Percentiles rank a stretch among this genome's conserved stretches.
Conservation (phyloP, 2,797 vertebrate genomes). For the Tachyglossus aculeatus region DNA sequence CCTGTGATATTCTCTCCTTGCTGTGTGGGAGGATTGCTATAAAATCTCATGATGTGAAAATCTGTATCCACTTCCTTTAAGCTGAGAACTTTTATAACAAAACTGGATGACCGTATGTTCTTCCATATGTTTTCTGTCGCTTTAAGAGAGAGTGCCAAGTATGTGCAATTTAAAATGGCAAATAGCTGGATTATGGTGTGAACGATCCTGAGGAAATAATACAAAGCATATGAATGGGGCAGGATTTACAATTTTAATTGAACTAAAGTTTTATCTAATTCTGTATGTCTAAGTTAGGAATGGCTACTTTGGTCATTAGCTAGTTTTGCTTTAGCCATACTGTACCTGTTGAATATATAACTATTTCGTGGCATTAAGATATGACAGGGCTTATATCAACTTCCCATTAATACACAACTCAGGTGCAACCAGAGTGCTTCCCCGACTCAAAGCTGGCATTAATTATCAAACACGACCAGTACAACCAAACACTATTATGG, state of each 20-base stretch:
- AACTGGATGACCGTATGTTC: background rate
- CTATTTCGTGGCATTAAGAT: background rate
- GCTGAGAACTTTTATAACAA: background rate
- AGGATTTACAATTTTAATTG: background rate
- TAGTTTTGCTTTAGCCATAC: slow-evolving; percentile 22
- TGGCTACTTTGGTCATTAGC: slow-evolving; percentile 6
- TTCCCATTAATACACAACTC: slow-evolving; percentile 12
- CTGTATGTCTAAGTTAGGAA: slow-evolving; percentile 22
- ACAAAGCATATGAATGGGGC: background rate
- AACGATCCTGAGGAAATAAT: slow-evolving; percentile 12
- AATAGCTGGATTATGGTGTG: background rate
- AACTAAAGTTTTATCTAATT: slow-evolving; percentile 8
- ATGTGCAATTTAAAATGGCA: background rate
- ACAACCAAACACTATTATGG: background rate
- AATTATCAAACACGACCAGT: background rate
- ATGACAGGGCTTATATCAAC: background rate
- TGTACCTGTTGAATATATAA: background rate
- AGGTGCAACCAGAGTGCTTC: background rate
- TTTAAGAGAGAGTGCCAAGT: slow-evolving; percentile 1
- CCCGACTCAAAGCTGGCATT: slow-evolving; percentile 14
- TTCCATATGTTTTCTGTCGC: slow-evolving; percentile 7
- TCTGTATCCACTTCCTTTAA: slow-evolving; percentile 7
- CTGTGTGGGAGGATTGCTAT: background rate
- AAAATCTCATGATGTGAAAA: slow-evolving; percentile 3
- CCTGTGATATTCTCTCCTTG: background rate